These are phyloP conservation scores for Dolichoris vasculosae DNA, from an alignment of 1,140 invertebrate genomes.

Conservation along the genomic window DNA sequence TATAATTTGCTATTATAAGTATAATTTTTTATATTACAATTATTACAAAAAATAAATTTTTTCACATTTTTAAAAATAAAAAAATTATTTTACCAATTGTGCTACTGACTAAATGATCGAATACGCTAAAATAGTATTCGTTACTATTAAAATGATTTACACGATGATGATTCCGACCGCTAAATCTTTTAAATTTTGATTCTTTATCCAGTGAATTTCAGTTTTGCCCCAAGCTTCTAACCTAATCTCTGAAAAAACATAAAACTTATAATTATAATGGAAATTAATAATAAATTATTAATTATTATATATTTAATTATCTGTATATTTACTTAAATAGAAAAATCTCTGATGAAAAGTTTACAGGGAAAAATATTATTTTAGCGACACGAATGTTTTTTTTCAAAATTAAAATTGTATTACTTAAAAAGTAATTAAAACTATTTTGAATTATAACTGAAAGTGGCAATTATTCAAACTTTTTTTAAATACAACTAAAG, in stretches of 20 bases:
- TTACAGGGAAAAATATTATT: too few species aligned
- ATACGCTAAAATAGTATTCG: conserved; percentile 53
- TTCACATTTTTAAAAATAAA: not conserved
- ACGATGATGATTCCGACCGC: not conserved
- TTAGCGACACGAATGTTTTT: too few species aligned
- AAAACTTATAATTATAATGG: not conserved
- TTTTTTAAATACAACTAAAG: too few species aligned
- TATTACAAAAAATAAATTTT: not conserved
- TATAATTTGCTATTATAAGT: too few species aligned
- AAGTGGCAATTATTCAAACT: too few species aligned
- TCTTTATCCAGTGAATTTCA: conserved; percentile 49
- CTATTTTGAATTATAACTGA: too few species aligned
- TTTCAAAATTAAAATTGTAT: too few species aligned
- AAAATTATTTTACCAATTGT: not conserved
- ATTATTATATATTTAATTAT: too few species aligned
- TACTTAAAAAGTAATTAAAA: too few species aligned
- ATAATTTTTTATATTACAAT: not conserved
- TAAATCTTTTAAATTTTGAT: not conserved
- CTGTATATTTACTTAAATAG: too few species aligned
- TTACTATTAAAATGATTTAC: conserved; percentile 40
- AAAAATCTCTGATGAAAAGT: too few species aligned
- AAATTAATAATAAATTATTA: not conserved
- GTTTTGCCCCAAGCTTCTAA: conserved; percentile 47
- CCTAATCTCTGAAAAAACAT: conserved; percentile 36
- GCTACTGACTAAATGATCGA: conserved; percentile 31